Evolutionary conservation across 2,113 vertebrate genomes (phyloP).

Genomic region (Nansenia antarctica): DNA sequence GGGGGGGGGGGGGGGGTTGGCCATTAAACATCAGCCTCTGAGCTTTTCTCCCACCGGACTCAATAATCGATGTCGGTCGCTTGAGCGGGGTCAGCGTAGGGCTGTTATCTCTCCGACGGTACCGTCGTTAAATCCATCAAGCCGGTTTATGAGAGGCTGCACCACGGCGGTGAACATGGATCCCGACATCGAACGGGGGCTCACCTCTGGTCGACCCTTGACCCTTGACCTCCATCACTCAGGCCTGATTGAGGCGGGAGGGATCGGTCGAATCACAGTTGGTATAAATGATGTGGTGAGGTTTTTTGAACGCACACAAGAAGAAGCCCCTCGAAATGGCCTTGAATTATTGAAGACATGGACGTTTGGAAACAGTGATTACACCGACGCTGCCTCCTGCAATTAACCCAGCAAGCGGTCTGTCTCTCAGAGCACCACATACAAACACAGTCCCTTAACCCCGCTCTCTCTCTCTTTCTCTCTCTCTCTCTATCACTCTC

Average conservation of each 20-base stretch:
- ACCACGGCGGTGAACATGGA: neutral
- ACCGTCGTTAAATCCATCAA: neutral
- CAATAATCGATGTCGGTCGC: neutral
- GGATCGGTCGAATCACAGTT: neutral
- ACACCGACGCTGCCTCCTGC: neutral
- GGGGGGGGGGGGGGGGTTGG: neutral
- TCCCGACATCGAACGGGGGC: neutral
- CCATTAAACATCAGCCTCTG: too few species aligned
- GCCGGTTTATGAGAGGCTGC: neutral
- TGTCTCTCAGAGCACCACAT: neutral
- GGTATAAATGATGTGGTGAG: too few species aligned
- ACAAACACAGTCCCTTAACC: neutral
- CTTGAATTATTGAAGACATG: neutral
- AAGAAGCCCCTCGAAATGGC: neutral
- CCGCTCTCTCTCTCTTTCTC: too few species aligned
- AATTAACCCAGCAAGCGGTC: neutral
- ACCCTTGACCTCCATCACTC: slow-evolving; percentile 5
- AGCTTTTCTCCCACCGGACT: neutral
- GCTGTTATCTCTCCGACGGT: neutral
- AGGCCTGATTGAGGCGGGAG: neutral
- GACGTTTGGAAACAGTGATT: slow-evolving; percentile 9
- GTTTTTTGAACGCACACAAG: too few species aligned
- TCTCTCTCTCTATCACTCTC: too few species aligned
- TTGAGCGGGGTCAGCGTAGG: neutral
- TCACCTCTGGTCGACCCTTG: neutral